A percentile compares a stretch with the other conserved stretches of the same genome.
Conservation (phyloP, 2,888 invertebrate species). For the Aleiodes leptofemur region DNA sequence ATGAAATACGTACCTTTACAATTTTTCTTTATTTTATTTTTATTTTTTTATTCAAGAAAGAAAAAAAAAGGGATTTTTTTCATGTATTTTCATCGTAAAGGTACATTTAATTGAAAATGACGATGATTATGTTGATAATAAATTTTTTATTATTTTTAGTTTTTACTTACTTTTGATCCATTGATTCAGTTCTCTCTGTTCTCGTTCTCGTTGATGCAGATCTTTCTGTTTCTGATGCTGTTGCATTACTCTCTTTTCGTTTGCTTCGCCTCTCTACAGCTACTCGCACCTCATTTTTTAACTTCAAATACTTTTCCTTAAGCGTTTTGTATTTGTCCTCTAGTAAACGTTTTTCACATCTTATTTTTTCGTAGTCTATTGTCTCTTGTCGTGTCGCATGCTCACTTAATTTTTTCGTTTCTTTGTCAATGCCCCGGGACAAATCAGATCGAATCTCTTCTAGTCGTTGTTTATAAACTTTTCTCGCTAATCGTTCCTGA, state of each 20-base stretch:
- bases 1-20: constrained; percentile 72
- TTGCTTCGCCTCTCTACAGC: constrained; percentile 86
- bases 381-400: constrained; percentile 67
- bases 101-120: constrained; percentile 60
- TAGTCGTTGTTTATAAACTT: constrained; percentile 82
- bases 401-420: constrained; percentile 71
- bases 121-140: constrained; percentile 54
- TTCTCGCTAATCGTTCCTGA: constrained; percentile 82
- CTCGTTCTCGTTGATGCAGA: constrained; percentile 82
- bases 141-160: constrained; percentile 14
- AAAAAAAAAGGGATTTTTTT: neutral
- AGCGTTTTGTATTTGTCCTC: constrained; percentile 88
- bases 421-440: constrained; percentile 78
- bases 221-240: constrained; percentile 88
- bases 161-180: constrained; percentile 73
- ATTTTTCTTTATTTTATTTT: constrained; percentile 24
- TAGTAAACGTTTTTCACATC: constrained; percentile 83
- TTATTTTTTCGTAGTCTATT: constrained; percentile 80
- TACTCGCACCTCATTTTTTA: constrained; percentile 88
- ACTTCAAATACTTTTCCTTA: constrained; percentile 87
- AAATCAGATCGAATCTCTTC: constrained; percentile 81
- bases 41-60: neutral
- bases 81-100: constrained; percentile 60
- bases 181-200: constrained; percentile 77
- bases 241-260: constrained; percentile 77